A percentile compares a stretch with the other conserved stretches of the same genome.
Conservation (phyloP, 2,888 invertebrate species). For the Pedicia rivosa region DNA sequence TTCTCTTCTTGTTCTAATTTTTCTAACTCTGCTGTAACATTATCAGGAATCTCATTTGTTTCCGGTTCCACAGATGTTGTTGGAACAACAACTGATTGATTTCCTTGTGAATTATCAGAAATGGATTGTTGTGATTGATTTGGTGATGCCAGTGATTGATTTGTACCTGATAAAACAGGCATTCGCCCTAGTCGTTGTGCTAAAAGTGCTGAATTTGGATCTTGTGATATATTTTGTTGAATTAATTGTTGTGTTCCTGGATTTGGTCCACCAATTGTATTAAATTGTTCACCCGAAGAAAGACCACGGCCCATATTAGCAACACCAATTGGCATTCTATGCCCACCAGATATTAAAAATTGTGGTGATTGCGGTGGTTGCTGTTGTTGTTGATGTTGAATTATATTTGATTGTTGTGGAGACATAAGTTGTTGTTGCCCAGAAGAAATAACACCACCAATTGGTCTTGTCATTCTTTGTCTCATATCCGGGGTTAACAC, state of each 20-base stretch:
- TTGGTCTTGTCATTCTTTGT: constrained; percentile 21
- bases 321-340: constrained; percentile 5
- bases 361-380: constrained; percentile 8
- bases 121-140: not conserved
- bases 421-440: constrained; percentile 12
- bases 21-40: constrained; percentile 49
- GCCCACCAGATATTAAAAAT: constrained; percentile 1
- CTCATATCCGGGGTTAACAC: constrained; percentile 17
- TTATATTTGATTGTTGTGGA: constrained; percentile 9
- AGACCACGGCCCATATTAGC: not conserved
- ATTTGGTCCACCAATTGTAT: not conserved
- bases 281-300: constrained; percentile 2
- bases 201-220: constrained; percentile 5
- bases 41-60: constrained; percentile 41
- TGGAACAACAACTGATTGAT: too few relatives aligned
- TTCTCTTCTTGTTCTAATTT: constrained; percentile 49
- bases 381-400: constrained; percentile 7
- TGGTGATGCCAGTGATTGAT: constrained; percentile 12
- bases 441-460: constrained; percentile 10
- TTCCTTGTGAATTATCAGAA: constrained; percentile 17
- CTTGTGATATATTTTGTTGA: constrained; percentile 1
- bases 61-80: constrained; percentile 24
- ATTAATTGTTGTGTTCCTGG: constrained; percentile 1
- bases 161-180: constrained; percentile 9
- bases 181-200: constrained; percentile 4